Percentiles rank a stretch among this genome's conserved stretches.
phyloP scores from a whole-genome alignment of 2,888 invertebrate genomes.

The Ypsolopha sequella region DNA sequence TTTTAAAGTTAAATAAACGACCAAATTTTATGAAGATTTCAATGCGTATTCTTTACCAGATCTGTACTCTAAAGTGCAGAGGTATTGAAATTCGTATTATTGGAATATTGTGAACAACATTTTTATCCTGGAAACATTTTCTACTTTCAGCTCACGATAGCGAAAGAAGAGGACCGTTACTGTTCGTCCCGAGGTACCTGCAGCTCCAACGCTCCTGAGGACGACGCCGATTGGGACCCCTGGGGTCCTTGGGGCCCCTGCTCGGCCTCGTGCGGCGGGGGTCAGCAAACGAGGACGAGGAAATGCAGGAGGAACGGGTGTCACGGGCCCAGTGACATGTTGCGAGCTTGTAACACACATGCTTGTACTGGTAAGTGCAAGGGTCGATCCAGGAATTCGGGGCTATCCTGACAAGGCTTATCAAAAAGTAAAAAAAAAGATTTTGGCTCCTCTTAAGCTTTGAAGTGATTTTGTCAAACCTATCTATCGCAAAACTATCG shows the following conservation, averaged over 20 bases:
- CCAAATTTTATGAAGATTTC: no score
- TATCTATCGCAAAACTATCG: no score
- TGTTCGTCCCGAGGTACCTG: conserved; percentile 80
- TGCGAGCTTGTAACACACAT: conserved; percentile 80
- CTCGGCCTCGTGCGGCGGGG: conserved; percentile 48
- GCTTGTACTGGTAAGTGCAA: conserved; percentile 71
- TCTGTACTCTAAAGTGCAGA: no score
- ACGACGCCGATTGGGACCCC: conserved; percentile 20
- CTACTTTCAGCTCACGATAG: conserved; percentile 68
- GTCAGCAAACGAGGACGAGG: conserved; percentile 76
- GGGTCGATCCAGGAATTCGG: no score
- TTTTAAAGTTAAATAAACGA: no score
- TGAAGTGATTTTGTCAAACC: no score
- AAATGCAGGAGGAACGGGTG: conserved; percentile 66
- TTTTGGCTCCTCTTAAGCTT: no score
- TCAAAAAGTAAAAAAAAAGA: no score
- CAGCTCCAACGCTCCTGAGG: conserved; percentile 18
- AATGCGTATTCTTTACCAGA: no score
- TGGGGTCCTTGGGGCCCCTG: conserved; percentile 49
- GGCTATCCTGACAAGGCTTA: no score
- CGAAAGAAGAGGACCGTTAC: conserved; percentile 84
- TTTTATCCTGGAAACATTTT: not conserved
- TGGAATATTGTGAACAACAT: no score
- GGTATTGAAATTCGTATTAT: no score
- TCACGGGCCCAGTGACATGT: conserved; percentile 70